Conservation (phyloP, 2,888 invertebrate genomes). For the Chymomyza amoena region DNA sequence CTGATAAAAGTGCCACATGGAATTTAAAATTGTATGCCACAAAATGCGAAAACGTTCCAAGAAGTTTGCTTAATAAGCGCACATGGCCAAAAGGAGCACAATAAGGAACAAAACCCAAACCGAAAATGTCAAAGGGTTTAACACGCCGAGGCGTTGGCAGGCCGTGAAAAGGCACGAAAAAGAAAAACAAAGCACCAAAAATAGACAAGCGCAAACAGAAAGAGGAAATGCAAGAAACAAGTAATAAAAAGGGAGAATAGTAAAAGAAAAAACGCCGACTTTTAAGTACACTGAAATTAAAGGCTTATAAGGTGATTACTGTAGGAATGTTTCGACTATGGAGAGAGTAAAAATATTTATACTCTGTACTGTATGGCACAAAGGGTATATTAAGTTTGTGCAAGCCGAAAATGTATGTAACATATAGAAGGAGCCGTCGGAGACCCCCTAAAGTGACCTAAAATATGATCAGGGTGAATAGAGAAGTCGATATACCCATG, state of each 20-base stretch:
- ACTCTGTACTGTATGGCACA: too few relatives aligned
- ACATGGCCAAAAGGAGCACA: slow-evolving; percentile 39
- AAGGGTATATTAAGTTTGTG: too few relatives aligned
- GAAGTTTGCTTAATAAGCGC: not conserved
- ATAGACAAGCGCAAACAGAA: slow-evolving; percentile 10
- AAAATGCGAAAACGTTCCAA: slow-evolving; percentile 3
- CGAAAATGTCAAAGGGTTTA: slow-evolving; percentile 59
- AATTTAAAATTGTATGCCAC: slow-evolving; percentile 34
- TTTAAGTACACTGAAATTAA: slow-evolving; percentile 5
- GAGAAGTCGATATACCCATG: too few relatives aligned
- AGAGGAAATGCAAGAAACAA: slow-evolving; percentile 13
- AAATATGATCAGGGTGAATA: too few relatives aligned
- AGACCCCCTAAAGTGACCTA: too few relatives aligned
- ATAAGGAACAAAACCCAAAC: slow-evolving; percentile 20
- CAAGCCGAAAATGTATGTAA: too few relatives aligned
- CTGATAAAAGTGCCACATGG: slow-evolving; percentile 56
- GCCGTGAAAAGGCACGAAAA: not conserved
- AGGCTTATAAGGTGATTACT: too few relatives aligned
- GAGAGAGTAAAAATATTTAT: too few relatives aligned
- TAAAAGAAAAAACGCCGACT: slow-evolving; percentile 17
- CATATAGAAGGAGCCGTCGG: too few relatives aligned
- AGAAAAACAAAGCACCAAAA: slow-evolving; percentile 17
- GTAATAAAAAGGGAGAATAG: not conserved
- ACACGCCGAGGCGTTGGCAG: slow-evolving; percentile 8
- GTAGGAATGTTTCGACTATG: too few relatives aligned